Percentiles rank a stretch among this genome's conserved stretches.
phyloP scores from a whole-genome alignment of 2,888 invertebrate genomes.

The Ashinkailepas kermadecensis region DNA sequence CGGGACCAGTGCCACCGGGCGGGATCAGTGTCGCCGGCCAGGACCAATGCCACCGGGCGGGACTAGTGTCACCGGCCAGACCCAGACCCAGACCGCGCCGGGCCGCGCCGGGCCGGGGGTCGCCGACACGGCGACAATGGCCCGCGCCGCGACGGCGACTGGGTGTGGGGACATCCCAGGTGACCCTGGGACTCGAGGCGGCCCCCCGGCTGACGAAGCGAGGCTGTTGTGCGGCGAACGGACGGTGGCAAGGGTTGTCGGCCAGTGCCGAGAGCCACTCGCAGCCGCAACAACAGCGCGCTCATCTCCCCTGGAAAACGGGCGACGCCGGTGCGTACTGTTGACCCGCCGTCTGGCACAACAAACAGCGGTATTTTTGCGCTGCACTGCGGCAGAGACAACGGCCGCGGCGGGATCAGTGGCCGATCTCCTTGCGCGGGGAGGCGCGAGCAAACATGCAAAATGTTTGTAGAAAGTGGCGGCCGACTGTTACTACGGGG shows the following conservation, averaged over 20 bases:
- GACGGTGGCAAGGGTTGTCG: not conserved
- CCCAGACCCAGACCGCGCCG: not conserved
- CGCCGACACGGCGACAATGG: not conserved
- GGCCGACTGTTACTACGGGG: not conserved
- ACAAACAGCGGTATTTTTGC: slow-evolving; percentile 1
- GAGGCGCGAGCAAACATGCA: not conserved
- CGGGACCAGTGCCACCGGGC: no score
- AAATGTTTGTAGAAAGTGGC: slow-evolving; percentile 13
- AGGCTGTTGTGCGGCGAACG: not conserved
- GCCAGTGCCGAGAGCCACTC: not conserved
- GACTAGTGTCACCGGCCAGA: no score
- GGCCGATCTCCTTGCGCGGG: not conserved
- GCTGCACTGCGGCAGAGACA: not conserved
- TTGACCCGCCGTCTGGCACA: slow-evolving; percentile 7
- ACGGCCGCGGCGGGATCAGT: not conserved
- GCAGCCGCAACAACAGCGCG: not conserved
- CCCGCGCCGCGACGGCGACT: not conserved
- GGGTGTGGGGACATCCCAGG: no score
- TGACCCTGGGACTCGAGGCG: no score
- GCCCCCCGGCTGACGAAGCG: not conserved
- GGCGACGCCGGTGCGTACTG: not conserved
- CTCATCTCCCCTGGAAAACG: not conserved
- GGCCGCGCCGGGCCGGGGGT: not conserved
- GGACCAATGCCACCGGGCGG: no score
- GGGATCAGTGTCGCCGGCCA: no score